Percentiles rank a stretch among this genome's conserved stretches.
Conservation (phyloP, 2,113 vertebrate genomes). For the Callospermophilus lateralis region DNA sequence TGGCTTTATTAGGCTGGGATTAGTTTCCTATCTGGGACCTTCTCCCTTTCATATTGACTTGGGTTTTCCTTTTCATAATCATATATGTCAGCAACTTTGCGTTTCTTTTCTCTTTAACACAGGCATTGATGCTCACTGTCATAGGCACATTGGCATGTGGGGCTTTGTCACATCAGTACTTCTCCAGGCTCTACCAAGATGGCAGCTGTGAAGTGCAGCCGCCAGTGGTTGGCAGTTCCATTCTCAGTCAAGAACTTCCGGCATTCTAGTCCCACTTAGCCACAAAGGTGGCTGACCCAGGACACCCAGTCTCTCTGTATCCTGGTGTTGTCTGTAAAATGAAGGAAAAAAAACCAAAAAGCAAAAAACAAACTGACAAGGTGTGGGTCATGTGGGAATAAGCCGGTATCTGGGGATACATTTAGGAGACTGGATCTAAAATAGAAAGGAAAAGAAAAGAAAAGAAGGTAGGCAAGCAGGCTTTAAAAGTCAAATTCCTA, state of each 20-base stretch:
- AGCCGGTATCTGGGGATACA: not conserved
- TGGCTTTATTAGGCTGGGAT: not conserved
- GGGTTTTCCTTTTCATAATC: not conserved
- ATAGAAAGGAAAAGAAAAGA: not conserved
- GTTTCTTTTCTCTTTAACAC: not conserved
- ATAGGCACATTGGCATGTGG: fast-evolving
- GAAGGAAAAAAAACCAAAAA: too few species aligned
- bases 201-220: not conserved
- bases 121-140: not conserved
- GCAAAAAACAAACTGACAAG: not conserved
- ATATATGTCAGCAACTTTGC: not conserved
- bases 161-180: not conserved
- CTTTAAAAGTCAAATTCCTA: not conserved
- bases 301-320: not conserved
- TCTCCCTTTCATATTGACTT: not conserved
- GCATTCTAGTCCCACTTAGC: not conserved
- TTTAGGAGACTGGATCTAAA: not conserved
- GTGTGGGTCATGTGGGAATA: not conserved
- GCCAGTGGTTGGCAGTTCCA: not conserved
- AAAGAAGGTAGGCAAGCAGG: too few species aligned
- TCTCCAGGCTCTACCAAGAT: not conserved
- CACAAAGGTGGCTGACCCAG: too few species aligned
- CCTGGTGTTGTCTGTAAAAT: not conserved
- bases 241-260: not conserved
- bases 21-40: not conserved